phyloP scores from a whole-genome alignment of 2,797 vertebrate species.

The Garrulus glandarius region DNA sequence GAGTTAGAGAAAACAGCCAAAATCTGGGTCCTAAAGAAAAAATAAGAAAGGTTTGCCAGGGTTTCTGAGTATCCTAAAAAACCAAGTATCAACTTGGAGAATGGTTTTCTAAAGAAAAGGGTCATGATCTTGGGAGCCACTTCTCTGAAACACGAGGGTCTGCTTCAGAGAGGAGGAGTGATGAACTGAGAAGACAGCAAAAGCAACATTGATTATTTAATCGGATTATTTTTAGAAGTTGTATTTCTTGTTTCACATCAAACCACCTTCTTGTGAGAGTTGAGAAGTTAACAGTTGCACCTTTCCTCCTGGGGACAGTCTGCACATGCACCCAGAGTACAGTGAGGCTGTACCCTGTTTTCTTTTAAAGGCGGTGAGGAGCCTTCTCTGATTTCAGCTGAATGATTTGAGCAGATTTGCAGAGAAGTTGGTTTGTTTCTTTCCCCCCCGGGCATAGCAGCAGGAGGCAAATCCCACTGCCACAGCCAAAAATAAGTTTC shows the following conservation, averaged over 20 bases:
- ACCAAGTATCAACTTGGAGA: neutral
- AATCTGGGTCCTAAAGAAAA: neutral
- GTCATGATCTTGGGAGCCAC: neutral
- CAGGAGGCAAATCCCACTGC: neutral
- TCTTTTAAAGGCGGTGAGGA: neutral
- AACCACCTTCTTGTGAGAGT: neutral
- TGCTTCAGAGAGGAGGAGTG: neutral
- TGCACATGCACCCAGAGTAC: accelerated
- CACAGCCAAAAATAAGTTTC: neutral
- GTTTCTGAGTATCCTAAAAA: neutral
- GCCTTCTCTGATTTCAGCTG: neutral
- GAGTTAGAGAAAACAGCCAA: neutral
- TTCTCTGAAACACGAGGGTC: accelerated
- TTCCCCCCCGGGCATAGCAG: neutral
- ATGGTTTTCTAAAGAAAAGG: neutral
- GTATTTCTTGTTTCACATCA: neutral
- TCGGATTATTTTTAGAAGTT: neutral
- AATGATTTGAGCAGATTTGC: neutral
- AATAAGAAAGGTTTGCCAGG: neutral
- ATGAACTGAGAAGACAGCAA: neutral
- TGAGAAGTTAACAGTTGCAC: neutral
- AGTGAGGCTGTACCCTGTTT: neutral
- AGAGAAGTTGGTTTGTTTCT: neutral
- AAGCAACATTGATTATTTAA: neutral
- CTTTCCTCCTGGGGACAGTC: neutral